A percentile compares a stretch with the other conserved stretches of the same genome.
Evolutionary conservation across 2,113 vertebrate genomes (phyloP).

Genomic region (Vicugna pacos): DNA sequence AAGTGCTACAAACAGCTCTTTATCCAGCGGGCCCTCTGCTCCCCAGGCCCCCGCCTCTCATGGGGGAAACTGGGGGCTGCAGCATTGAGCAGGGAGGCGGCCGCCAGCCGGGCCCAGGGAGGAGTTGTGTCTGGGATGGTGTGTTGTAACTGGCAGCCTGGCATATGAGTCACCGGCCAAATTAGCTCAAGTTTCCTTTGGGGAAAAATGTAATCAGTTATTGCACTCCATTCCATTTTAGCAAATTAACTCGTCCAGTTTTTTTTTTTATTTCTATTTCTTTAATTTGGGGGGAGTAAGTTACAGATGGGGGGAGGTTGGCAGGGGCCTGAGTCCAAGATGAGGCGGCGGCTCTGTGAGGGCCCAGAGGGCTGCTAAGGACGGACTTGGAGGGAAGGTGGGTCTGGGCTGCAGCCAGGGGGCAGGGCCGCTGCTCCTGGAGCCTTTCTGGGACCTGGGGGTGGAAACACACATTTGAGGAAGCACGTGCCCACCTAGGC

Average conservation of each 20-base stretch:
- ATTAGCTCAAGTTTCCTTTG: slow-evolving; percentile 91
- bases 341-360: not conserved
- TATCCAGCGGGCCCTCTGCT: not conserved
- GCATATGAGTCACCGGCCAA: slow-evolving; percentile 89
- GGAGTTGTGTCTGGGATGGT: slow-evolving; percentile 85
- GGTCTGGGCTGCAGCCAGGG: not conserved
- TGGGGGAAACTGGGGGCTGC: not conserved
- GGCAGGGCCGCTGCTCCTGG: fast-evolving
- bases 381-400: fast-evolving
- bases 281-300: not conserved
- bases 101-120: slow-evolving; percentile 55
- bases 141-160: slow-evolving; percentile 89
- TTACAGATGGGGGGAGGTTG: not conserved
- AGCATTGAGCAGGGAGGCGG: not conserved
- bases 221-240: slow-evolving; percentile 86
- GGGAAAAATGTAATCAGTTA: slow-evolving; percentile 90
- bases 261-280: not conserved
- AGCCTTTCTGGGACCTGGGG: not conserved
- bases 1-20: not conserved
- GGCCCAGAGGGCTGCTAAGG: not conserved
- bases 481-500: not conserved
- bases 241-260: slow-evolving; percentile 85
- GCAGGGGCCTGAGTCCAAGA: not conserved
- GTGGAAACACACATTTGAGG: not conserved
- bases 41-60: not conserved